phyloP scores from a whole-genome alignment of 2,888 invertebrate genomes.

The Congeria kusceri region DNA sequence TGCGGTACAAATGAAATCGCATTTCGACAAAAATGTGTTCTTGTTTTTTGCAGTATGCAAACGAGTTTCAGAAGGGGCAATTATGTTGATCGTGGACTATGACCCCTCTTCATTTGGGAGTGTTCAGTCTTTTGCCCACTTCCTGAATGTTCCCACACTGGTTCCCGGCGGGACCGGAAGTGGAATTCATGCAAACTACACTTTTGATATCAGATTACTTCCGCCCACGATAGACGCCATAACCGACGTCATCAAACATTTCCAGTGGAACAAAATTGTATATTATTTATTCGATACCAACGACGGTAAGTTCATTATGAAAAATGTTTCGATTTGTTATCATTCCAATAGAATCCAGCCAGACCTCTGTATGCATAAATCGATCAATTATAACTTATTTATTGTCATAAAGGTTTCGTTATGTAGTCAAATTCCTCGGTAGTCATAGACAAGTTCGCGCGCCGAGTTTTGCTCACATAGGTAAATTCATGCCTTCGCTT shows the following conservation, averaged over 20 bases:
- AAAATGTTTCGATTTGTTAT: neutral
- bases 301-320: slow-evolving; percentile 89
- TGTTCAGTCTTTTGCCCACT: slow-evolving; percentile 79
- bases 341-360: too few species aligned
- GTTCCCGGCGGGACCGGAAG: slow-evolving; percentile 75
- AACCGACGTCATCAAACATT: slow-evolving; percentile 96
- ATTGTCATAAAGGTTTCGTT: too few species aligned
- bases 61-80: slow-evolving; percentile 75
- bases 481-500: too few species aligned
- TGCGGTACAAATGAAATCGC: too few species aligned
- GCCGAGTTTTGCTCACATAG: too few species aligned
- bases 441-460: too few species aligned
- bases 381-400: too few species aligned
- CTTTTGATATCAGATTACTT: slow-evolving; percentile 89
- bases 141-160: slow-evolving; percentile 80
- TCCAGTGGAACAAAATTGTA: slow-evolving; percentile 94
- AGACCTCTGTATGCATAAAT: too few species aligned
- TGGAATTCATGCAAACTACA: slow-evolving; percentile 65
- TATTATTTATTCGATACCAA: slow-evolving; percentile 96
- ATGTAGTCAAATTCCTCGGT: too few species aligned
- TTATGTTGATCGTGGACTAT: slow-evolving; percentile 78
- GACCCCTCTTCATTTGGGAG: slow-evolving; percentile 74
- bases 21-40: too few species aligned
- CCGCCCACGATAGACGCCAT: slow-evolving; percentile 98
- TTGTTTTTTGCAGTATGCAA: slow-evolving; percentile 77